Base-by-base conservation (phyloP, 2,888 invertebrate genomes). In the Tiliacea aurago region DNA sequence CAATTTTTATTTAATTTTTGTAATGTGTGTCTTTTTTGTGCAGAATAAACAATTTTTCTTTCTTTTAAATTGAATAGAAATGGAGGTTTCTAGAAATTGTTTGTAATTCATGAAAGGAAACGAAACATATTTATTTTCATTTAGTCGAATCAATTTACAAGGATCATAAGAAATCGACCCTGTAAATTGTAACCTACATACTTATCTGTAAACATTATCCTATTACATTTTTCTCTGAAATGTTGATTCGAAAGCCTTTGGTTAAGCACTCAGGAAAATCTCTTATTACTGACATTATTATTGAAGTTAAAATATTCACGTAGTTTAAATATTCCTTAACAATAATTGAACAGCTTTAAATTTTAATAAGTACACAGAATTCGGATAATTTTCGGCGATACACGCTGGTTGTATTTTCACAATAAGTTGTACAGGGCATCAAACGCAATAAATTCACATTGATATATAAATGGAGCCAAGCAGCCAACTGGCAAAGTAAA, bases 401-500 rank as follows among this genome's bases (percentile, higher is more conserved):
- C 18, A 13, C 6, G 2, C 53, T 28, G 6, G 11, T 20, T n/a
- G 9, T 20, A n/a, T 58, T 51, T 23, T 41, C 9, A 47, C 23
- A 69, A 13, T 68, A 69, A 78, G 63, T 79, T 64, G 51, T 59
- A 15, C 41, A 33, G 20, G 51, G 45, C 47, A 72, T 59, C 58
- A 71, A 59, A 58, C 5, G 63, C 58, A 78, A 63, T 78, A 76
- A 65, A 72, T 69, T 65, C 51, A 33, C 59, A 55, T 76, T 45
- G 70, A 67, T 56, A 51, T 66, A 58, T 67, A 63, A 66, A 78
- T 49, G 66, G 45, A 13, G 41, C n/a, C 18, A 56, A 41, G 37
- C 63, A 68, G 80, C 80, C 80, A 73, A 68, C 66, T 68, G 67
- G 80, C 28, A 74, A 78, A 56, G 47, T 53, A 64, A 62, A 65